Percentiles rank a stretch among this genome's conserved stretches.
These are phyloP conservation scores for Melipona quadrifasciata DNA, from an alignment of 1,140 invertebrate genomes.

Conservation along the genomic window DNA sequence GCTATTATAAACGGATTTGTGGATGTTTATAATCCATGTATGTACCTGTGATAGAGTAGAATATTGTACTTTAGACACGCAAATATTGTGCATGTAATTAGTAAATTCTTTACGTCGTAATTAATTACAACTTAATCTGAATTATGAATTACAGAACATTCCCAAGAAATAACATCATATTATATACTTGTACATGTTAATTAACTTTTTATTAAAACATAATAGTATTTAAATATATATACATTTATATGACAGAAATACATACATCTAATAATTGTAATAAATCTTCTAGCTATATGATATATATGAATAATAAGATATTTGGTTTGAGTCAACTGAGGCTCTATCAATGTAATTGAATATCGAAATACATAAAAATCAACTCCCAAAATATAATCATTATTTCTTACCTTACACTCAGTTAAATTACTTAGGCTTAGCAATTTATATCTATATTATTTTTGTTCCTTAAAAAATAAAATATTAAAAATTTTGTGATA, in stretches of 20 bases:
- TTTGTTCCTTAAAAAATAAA: constrained; percentile 12
- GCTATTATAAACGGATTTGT: constrained; percentile 41
- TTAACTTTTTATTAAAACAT: constrained; percentile 54
- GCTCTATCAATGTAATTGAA: constrained; percentile 50
- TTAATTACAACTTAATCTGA: constrained; percentile 49
- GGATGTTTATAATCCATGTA: constrained; percentile 52
- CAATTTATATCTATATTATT: background rate
- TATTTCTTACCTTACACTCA: constrained; percentile 52
- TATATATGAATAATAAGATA: constrained; percentile 41
- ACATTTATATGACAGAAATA: constrained; percentile 53
- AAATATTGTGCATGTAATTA: constrained; percentile 49
- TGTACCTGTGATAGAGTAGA: constrained; percentile 67
- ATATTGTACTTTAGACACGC: constrained; percentile 51
- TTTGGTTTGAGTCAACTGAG: constrained; percentile 43
- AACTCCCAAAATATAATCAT: constrained; percentile 51
- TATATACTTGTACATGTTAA: constrained; percentile 39
- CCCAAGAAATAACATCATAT: constrained; percentile 37
- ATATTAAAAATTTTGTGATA: constrained; percentile 16
- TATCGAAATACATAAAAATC: constrained; percentile 50
- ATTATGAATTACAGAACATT: constrained; percentile 32
- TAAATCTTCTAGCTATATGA: constrained; percentile 45
- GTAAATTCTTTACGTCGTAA: constrained; percentile 43
- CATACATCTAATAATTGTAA: constrained; percentile 43
- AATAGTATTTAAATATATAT: constrained; percentile 50
- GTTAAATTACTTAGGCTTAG: constrained; percentile 56